Conservation (phyloP, 1,140 invertebrate species). For the Caenorhabditis remanei region DNA sequence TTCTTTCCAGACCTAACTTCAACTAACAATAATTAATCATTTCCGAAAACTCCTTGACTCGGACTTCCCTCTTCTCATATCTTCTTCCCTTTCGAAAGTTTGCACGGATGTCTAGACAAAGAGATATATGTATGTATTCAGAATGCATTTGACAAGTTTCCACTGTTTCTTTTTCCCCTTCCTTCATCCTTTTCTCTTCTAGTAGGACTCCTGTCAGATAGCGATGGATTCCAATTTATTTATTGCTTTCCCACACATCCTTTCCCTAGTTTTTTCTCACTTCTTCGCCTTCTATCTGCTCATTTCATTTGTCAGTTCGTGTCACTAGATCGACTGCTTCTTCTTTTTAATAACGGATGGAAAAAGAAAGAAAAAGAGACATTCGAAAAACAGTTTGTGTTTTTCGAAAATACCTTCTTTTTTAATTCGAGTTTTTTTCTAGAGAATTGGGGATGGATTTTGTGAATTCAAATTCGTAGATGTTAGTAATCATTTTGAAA, state of each 20-base stretch:
- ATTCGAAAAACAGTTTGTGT: neutral
- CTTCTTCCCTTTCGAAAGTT: neutral
- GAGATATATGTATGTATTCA: slow-evolving; percentile 14
- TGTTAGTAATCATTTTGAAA: too few species aligned
- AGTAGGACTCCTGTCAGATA: slow-evolving; percentile 6
- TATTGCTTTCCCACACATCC: slow-evolving; percentile 54
- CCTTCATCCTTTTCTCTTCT: neutral
- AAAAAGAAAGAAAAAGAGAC: neutral
- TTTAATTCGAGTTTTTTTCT: neutral
- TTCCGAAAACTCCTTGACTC: too few species aligned
- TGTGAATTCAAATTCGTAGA: too few species aligned
- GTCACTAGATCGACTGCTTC: slow-evolving; percentile 17
- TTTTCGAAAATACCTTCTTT: neutral
- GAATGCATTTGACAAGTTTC: slow-evolving; percentile 48
- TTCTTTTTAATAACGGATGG: slow-evolving; percentile 31
- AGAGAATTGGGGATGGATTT: too few species aligned
- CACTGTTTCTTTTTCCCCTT: slow-evolving; percentile 25
- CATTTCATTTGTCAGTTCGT: slow-evolving; percentile 53
- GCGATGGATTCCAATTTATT: slow-evolving; percentile 48
- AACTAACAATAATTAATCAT: too few species aligned
- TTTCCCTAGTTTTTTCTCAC: neutral
- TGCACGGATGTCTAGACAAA: slow-evolving; percentile 24
- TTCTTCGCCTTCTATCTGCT: neutral
- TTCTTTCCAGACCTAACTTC: too few species aligned
- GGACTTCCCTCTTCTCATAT: too few species aligned